Conservation (phyloP, 2,113 vertebrate genomes). For the Cinclus cinclus region DNA sequence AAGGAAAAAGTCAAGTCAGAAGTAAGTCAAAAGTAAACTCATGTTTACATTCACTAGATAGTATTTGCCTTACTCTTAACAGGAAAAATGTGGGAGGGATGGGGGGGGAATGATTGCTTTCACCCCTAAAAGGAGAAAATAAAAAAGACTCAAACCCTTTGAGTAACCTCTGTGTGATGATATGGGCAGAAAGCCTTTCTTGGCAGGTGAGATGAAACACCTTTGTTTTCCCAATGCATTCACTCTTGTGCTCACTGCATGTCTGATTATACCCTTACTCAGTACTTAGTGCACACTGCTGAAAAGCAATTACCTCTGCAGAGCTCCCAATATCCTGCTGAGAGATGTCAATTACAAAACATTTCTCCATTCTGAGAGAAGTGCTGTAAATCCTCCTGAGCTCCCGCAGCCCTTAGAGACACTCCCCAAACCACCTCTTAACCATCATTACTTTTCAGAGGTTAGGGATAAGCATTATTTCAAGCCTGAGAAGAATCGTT, state of each 20-base stretch:
- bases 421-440: not conserved
- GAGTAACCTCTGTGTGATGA: not conserved
- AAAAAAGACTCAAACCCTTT: not conserved
- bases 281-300: not conserved
- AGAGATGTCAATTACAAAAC: conserved; percentile 11
- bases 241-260: not conserved
- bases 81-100: not conserved
- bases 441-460: not conserved
- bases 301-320: conserved; percentile 38
- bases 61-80: not conserved
- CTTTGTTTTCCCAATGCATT: not conserved
- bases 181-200: not conserved
- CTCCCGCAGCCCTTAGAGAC: not conserved
- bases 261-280: not conserved
- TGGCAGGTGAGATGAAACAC: conserved; percentile 9
- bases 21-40: not conserved
- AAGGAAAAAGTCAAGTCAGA: not conserved
- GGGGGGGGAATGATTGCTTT: not conserved
- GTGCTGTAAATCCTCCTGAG: not conserved
- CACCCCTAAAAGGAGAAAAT: not conserved
- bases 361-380: not conserved
- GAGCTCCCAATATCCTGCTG: not conserved
- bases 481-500: not conserved
- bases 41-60: not conserved
- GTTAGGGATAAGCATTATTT: not conserved